Evolutionary conservation across 35 echinoderm and acorn worm species (phyloP).

Genomic region (Apostichopus parvimensis): DNA sequence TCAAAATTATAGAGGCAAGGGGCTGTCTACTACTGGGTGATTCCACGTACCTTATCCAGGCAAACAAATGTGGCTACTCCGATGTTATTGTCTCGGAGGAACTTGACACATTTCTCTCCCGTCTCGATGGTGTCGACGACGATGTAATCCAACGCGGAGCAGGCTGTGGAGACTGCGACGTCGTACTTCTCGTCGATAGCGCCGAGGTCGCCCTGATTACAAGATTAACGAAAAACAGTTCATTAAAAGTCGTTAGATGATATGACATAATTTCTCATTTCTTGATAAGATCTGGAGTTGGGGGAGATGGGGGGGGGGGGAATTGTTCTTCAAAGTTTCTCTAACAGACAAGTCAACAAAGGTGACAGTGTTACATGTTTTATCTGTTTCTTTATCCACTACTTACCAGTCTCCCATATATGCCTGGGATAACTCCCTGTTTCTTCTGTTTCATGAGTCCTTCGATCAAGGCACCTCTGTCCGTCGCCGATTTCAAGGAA

Average conservation of each 20-base stretch:
- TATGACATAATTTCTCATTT: too few relatives aligned
- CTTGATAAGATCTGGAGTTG: too few relatives aligned
- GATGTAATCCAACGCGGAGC: conserved; percentile 89
- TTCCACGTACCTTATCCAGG: conserved; percentile 77
- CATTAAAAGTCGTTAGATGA: too few relatives aligned
- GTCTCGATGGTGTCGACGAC: conserved; percentile 90
- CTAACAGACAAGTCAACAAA: neutral
- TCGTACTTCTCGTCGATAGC: conserved; percentile 98
- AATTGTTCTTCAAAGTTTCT: neutral
- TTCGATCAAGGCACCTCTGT: conserved; percentile 71
- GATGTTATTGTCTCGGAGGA: conserved; percentile 83
- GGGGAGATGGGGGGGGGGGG: too few relatives aligned
- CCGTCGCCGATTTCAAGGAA: conserved; percentile 79
- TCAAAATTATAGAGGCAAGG: too few relatives aligned
- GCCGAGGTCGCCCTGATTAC: conserved; percentile 84
- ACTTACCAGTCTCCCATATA: conserved; percentile 89
- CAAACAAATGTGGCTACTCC: conserved; percentile 93
- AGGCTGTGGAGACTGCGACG: conserved; percentile 92
- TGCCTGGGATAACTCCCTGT: conserved; percentile 75
- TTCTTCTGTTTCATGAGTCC: conserved; percentile 84
- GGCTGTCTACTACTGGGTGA: too few relatives aligned
- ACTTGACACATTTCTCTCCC: conserved; percentile 89
- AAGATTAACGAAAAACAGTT: neutral
- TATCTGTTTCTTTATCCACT: neutral
- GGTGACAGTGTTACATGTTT: neutral